Evolutionary conservation across 2,797 vertebrate genomes (phyloP).

Genomic region (Hippocampus kuda): DNA sequence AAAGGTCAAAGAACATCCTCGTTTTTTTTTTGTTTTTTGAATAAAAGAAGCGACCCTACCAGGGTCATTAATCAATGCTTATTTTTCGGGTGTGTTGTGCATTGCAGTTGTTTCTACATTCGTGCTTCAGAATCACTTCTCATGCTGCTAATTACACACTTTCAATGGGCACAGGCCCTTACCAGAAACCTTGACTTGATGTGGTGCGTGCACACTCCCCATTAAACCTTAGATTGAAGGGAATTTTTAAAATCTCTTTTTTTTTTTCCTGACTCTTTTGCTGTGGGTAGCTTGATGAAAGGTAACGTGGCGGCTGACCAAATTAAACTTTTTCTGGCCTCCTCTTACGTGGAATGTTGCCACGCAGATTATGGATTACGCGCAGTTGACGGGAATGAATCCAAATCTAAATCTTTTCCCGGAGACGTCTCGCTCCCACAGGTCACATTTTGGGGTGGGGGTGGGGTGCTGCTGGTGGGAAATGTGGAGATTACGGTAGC

Average conservation of each 20-base stretch:
- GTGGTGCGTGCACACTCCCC: slow-evolving; percentile 9
- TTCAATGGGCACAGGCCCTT: slow-evolving; percentile 1
- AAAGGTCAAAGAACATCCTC: no score
- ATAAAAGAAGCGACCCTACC: neutral
- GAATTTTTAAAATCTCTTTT: no score
- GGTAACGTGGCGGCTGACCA: neutral
- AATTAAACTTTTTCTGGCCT: neutral
- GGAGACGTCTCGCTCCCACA: neutral
- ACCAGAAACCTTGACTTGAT: slow-evolving; percentile 12
- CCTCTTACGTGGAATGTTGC: neutral
- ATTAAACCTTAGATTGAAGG: neutral
- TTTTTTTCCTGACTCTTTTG: neutral
- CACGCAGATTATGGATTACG: neutral
- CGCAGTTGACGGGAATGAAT: neutral
- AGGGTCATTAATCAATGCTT: neutral
- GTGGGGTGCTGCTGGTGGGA: slow-evolving; percentile 11
- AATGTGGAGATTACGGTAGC: slow-evolving; percentile 20
- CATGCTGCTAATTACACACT: slow-evolving; percentile 7
- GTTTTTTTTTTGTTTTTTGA: neutral
- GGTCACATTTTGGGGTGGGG: neutral
- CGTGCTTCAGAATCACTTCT: slow-evolving; percentile 3
- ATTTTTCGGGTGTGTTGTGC: neutral
- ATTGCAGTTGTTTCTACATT: neutral
- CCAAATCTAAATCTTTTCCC: slow-evolving; percentile 7
- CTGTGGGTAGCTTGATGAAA: slow-evolving; percentile 13